Base-by-base conservation (phyloP, 2,888 invertebrate species). In the Lepetodrilus schrolli region DNA sequence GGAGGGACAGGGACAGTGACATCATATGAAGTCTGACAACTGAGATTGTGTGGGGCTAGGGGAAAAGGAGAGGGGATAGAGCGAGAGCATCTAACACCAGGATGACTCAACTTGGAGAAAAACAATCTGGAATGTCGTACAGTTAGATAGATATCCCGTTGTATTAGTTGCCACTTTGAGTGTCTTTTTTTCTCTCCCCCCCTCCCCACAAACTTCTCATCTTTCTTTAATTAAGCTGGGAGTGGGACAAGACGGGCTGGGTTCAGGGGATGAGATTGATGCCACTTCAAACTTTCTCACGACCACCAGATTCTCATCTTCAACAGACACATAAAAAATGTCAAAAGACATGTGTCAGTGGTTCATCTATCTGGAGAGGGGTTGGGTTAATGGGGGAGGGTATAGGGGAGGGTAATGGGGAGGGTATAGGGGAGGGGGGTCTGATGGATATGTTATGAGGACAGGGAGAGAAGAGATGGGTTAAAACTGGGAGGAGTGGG, bases 201-300 rank as follows among this genome's bases (percentile, higher is more conserved):
- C 26, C 8, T 58, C 34, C 34, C 34, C 17, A 26, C 30, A 0
- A 17, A 26, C 17, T 58, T 58, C 58, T 58, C 58, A 58, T 58
- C 58, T 58, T 58, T 58, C 58, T 58, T 26, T 58, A 58, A 58
- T 58, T 58, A 58, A 58, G 58, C n/a, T n/a, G 34, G 7, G n/a
- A 34, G 58, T 13, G 26, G 23, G n/a, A 58, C 4, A 58, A 34
- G 34, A 34, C 30, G 17, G 58, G 26, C 26, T 17, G 17, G 58
- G 58, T 58, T 58, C 58, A 58, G 4, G n/a, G 17, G 34, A 58
- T 58, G 58, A 58, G 58, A n/a, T n/a, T n/a, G n/a, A 17, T 17
- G 30, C 30, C 30, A 58, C 58, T 58, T 30, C 17, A 23, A 58
- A 58, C 58, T 58, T 58, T 58, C 58, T 58, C 58, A 58, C 58